Base-by-base conservation (phyloP, 1,140 invertebrate species). In the Acyrthosiphon pisum region DNA sequence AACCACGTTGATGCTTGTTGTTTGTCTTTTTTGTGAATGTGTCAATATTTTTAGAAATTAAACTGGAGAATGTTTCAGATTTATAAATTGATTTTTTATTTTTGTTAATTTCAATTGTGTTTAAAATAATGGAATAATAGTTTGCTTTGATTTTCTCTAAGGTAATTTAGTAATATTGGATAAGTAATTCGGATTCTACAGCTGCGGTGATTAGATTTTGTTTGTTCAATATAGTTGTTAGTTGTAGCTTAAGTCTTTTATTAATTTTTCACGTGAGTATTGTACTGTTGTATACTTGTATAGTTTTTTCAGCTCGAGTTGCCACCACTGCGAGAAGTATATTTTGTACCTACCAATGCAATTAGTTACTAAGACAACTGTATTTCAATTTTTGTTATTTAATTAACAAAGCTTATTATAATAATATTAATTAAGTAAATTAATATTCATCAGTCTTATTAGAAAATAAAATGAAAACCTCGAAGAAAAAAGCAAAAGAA, bases 331-430 rank as follows among this genome's bases (percentile, higher is more conserved):
- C 22, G 30, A 3, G 14, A 6, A 76, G 30, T 76, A 76, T 76
- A 76, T n/a, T n/a, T 76, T 76, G 4, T 56, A 8, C 23, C 8
- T 76, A 6, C 14, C n/a, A 23, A 83, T 83, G 30, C 35, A 83
- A 83, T n/a, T 87, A 50, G 86, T 48, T 48, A 22, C 86, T 30
- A 87, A 46, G 86, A 87, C 46, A 87, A 87, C 86, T 48, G 48
- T 87, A 50, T 22, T 48, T 48, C 20, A 2, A 48, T 20, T 48
- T 48, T 46, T 50, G 30, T 46, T 46, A 87, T 46, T 44, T 30
- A 87, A 22, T 8, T 22, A 48, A 1, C 8, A 86, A 30, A n/a
- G 7, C 20, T 87, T 87, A 18, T 7, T n/a, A 7, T 86, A 8
- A 46, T 48, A 48, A 18, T 50, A 35, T 48, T 22, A 8, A 26